Base-by-base conservation (phyloP, 2,113 vertebrate species). In the Vanacampus margaritifer region DNA sequence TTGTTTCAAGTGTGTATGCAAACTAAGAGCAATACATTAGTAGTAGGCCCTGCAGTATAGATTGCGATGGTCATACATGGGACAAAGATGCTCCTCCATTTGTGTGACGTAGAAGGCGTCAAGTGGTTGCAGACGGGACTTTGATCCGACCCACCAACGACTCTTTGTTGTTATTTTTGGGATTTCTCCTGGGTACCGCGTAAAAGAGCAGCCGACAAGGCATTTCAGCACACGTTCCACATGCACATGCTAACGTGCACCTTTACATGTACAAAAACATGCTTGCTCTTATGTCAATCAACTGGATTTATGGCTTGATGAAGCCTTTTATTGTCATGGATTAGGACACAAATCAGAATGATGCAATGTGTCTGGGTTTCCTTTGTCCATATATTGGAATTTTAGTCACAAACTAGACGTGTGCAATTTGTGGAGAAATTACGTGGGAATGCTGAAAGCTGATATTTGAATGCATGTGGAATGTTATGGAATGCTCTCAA, bases 121-220 rank as follows among this genome's bases (percentile, higher is more conserved):
- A 85, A 87, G 88, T 88, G 78, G 73, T 76, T 86, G 80, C 74
- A 88, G 86, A 87, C 82, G 74, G 81, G 80, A 68, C 91, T 89
- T 90, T 91, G 82, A 89, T 90, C 86, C 76, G 73, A 86, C 85
- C 84, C 82, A 86, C 82, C 73, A 79, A 88, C 84, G 81, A 68
- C 83, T 64, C 88, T 91, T 89, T 89, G 84, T 89, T 89, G 88
- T 88, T 89, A 89, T 91, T 90, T 62, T 91, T 86, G 76, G 84
- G 87, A 87, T 83, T 56, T 89, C 89, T 89, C 87, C 70, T 76
- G 74, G 80, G 89, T 79, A 77, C 84, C 84, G 72, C 87, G 75
- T 84, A 77, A 88, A 75, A 80, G 79, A 76, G 86, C 80, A 84
- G 84, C 78, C 83, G 78, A 80, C 86, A 86, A 46, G 76, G 75